A percentile compares a stretch with the other conserved stretches of the same genome.
phyloP scores from a whole-genome alignment of 2,888 invertebrate genomes.

The Drosophila rubida region DNA sequence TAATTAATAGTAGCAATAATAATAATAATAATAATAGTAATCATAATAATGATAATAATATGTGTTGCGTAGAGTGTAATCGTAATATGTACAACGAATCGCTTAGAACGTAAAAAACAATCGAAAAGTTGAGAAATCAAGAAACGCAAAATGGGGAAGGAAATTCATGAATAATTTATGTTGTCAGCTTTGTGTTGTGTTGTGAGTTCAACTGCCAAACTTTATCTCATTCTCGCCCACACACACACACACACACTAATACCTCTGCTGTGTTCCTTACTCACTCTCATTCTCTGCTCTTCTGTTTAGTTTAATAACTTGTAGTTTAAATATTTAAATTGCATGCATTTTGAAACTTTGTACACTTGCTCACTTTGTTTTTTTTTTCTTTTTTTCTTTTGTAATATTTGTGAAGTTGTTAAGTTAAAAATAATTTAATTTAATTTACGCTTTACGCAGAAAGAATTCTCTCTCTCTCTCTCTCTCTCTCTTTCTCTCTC shows the following conservation, averaged over 20 bases:
- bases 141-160: slow-evolving; percentile 33
- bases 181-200: slow-evolving; percentile 12
- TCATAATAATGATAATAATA: not conserved
- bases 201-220: slow-evolving; percentile 41
- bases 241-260: slow-evolving; percentile 38
- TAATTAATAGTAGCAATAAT: slow-evolving; percentile 42
- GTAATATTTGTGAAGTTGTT: slow-evolving; percentile 40
- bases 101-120: slow-evolving; percentile 76
- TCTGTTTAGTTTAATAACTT: slow-evolving; percentile 73
- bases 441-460: slow-evolving; percentile 25
- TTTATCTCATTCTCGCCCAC: no score
- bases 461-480: slow-evolving; percentile 16
- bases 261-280: no score
- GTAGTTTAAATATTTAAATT: slow-evolving; percentile 78
- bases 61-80: slow-evolving; percentile 39
- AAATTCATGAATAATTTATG: slow-evolving; percentile 36
- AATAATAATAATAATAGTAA: not conserved
- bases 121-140: slow-evolving; percentile 29
- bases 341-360: slow-evolving; percentile 80
- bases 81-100: slow-evolving; percentile 67
- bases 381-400: slow-evolving; percentile 31
- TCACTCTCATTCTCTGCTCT: slow-evolving; percentile 36
- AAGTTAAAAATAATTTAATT: slow-evolving; percentile 62
- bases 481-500: slow-evolving; percentile 2
- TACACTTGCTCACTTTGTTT: slow-evolving; percentile 68